These are phyloP conservation scores for Nephrotoma flavescens DNA, from an alignment of 2,888 invertebrate genomes.

Conservation along the genomic window DNA sequence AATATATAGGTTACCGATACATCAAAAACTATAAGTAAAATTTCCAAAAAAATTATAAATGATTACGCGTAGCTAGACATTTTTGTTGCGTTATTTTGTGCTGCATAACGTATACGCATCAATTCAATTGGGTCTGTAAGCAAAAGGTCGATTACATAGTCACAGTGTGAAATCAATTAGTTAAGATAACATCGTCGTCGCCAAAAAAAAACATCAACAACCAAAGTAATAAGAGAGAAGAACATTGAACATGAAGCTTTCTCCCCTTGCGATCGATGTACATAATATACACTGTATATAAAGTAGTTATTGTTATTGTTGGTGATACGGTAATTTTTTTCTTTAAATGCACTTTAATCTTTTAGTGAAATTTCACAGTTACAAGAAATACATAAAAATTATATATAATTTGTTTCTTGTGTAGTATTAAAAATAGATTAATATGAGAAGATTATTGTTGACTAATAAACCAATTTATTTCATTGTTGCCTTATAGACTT, in stretches of 20 bases:
- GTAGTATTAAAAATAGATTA: neutral
- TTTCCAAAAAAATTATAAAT: too few relatives aligned
- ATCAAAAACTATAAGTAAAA: too few relatives aligned
- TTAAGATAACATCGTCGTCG: neutral
- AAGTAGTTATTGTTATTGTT: neutral
- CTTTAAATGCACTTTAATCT: neutral
- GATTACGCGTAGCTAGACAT: too few relatives aligned
- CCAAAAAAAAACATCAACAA: neutral
- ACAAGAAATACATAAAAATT: neutral
- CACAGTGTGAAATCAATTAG: neutral
- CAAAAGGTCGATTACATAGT: neutral
- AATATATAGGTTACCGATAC: too few relatives aligned
- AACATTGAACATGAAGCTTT: neutral
- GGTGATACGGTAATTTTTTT: neutral
- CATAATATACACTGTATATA: neutral
- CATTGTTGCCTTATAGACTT: neutral
- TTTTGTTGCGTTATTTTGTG: neutral
- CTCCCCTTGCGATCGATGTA: neutral
- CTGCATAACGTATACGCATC: neutral
- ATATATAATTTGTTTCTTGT: neutral
- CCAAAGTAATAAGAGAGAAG: neutral
- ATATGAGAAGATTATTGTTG: neutral
- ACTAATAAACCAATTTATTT: neutral
- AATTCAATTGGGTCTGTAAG: neutral
- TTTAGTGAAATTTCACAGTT: neutral